Evolutionary conservation across 2,797 vertebrate species (phyloP), one percentile per base, ranked within the genome.

Genomic region (Melanitta fusca): DNA sequence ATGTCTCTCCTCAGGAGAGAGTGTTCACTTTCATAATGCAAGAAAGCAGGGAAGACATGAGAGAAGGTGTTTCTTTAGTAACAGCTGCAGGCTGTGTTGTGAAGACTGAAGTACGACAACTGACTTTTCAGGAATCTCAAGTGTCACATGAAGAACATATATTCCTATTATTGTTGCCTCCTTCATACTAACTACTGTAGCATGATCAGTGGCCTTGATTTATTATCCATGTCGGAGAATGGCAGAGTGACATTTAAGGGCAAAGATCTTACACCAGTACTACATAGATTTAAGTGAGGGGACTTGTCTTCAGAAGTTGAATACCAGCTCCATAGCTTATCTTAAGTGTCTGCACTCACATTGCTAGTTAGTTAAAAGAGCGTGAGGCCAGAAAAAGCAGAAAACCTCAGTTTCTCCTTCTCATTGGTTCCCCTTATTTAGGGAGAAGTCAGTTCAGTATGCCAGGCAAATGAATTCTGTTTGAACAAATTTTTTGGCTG

Each of bases 121-220:
- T 39, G 86, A 80, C 74, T 92, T 94, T 88, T 79, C 58, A 58
- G 41, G 65, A 80, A 58, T 78, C 70, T 95, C 77, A 83, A 27
- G 78, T 91, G 58, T 81, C 83, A 69, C 36, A 32, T 17, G 17
- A 20, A 41, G 60, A 95, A 69, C 45, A 65, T 72, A 80, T 25
- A 49, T 53, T 49, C 58, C 28, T 0, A 8, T 74, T 82, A 73
- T 94, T 95, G 91, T 91, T 83, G 41, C 79, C 70, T 93, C 45
- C 36, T 75, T 89, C 51, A 43, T 15, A 51, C 7, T 36, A 79
- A 16, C 45, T 79, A 43, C 60, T 51, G n/a, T 57, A 61, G 77
- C 34, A 64, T 36, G 27, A 75, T 71, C 49, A 25, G 18, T 47
- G 62, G 32, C 54, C 65, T 80, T 80, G 36, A 30, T 38, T 49